phyloP scores from a whole-genome alignment of 2,113 vertebrate species.

The Epinephelus lanceolatus region DNA sequence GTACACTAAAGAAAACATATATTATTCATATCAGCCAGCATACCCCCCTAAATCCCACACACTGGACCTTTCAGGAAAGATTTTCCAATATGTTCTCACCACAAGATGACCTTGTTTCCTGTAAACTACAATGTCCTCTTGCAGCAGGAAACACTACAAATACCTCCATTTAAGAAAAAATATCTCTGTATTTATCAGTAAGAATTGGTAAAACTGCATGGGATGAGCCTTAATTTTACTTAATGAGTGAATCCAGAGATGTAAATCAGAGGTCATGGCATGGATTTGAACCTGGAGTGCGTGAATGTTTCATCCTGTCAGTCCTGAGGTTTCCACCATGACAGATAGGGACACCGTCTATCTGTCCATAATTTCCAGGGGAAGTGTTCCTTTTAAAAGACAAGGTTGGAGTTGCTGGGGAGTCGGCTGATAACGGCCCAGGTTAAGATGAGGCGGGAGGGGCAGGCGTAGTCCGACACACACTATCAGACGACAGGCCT shows the following conservation, averaged over 20 bases:
- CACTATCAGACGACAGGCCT: conserved; percentile 72
- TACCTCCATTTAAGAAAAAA: no score
- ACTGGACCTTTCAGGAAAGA: background rate
- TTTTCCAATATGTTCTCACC: background rate
- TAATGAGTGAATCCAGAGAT: background rate
- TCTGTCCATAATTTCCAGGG: conserved; percentile 75
- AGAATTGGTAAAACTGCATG: background rate
- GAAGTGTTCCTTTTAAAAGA: conserved; percentile 78
- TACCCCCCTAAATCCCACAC: no score
- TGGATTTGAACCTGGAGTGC: conserved; percentile 70
- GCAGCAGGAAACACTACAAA: background rate
- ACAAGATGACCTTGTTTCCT: background rate
- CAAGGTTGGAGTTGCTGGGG: conserved; percentile 69
- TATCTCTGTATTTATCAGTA: no score
- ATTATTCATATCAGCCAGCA: no score
- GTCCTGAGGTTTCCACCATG: conserved; percentile 33
- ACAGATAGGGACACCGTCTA: conserved; percentile 54
- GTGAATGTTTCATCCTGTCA: conserved; percentile 43
- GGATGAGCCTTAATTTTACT: background rate
- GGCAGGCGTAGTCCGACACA: conserved; percentile 65
- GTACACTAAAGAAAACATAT: no score
- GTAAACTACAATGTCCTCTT: background rate
- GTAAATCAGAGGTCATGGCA: conserved; percentile 43
- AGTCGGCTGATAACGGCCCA: conserved; percentile 65
- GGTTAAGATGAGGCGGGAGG: conserved; percentile 67